Percentiles rank a stretch among this genome's conserved stretches.
Evolutionary conservation across 2,888 invertebrate species (phyloP).

Genomic region (Tholera decimalis): DNA sequence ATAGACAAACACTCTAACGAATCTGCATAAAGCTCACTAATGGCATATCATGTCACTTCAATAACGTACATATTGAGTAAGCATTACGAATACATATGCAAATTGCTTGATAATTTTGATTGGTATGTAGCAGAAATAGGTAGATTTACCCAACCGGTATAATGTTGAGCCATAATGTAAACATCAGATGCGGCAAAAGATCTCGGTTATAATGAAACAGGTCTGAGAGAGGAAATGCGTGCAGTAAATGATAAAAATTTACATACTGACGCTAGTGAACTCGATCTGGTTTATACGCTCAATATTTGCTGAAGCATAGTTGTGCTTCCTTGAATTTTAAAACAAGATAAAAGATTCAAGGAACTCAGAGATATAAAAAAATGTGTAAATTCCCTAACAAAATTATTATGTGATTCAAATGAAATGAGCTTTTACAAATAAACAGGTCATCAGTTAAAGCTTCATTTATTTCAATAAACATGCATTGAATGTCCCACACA

Average conservation of each 20-base stretch:
- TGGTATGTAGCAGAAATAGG: constrained; percentile 54
- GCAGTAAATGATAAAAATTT: constrained; percentile 85
- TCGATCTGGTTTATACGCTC: constrained; percentile 66
- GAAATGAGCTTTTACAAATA: background rate
- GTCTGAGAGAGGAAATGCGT: constrained; percentile 82
- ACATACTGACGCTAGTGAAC: constrained; percentile 75
- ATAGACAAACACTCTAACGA: constrained; percentile 47
- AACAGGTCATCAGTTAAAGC: background rate
- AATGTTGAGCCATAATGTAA: constrained; percentile 65
- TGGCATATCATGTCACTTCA: constrained; percentile 54
- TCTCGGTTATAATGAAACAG: constrained; percentile 69
- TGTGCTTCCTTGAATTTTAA: constrained; percentile 16
- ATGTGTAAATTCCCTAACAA: background rate
- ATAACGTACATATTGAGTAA: constrained; percentile 57
- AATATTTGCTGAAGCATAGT: constrained; percentile 53
- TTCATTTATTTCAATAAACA: background rate
- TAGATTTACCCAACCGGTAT: constrained; percentile 57
- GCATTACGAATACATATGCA: constrained; percentile 56
- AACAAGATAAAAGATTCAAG: constrained; percentile 7
- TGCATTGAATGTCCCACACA: too few relatives aligned
- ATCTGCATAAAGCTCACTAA: constrained; percentile 63
- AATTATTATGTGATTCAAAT: background rate
- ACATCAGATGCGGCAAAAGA: constrained; percentile 67
- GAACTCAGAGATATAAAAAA: background rate
- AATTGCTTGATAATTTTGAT: constrained; percentile 60